phyloP scores from a whole-genome alignment of 2,888 invertebrate genomes.

The Caenorhabditis japonica region DNA sequence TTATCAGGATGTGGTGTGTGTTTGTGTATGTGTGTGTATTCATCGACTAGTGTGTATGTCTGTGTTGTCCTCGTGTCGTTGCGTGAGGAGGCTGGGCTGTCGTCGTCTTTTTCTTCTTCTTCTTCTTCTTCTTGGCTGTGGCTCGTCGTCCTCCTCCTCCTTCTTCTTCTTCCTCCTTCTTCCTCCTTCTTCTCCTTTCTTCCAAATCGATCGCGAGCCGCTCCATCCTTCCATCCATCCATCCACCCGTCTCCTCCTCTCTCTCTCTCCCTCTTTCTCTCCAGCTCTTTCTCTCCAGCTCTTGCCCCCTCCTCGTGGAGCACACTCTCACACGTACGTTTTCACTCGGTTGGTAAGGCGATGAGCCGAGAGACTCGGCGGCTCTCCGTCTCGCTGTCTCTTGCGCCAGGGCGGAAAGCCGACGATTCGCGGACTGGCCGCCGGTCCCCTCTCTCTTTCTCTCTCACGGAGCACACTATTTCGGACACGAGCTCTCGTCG shows the following conservation, averaged over 20 bases:
- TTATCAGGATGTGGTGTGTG: slow-evolving; percentile 24
- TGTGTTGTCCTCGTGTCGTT: slow-evolving; percentile 7
- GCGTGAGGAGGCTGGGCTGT: slow-evolving; percentile 19
- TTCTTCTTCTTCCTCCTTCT: slow-evolving; percentile 11
- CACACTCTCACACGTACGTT: slow-evolving; percentile 8
- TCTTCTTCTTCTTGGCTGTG: slow-evolving; percentile 3
- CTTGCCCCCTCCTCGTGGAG: too few species aligned
- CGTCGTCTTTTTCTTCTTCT: slow-evolving; percentile 16
- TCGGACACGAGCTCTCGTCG: slow-evolving; percentile 5
- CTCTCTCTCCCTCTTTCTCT: slow-evolving; percentile 6
- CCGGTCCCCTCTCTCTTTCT: slow-evolving; percentile 5
- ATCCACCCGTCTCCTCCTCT: not conserved
- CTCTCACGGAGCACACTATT: slow-evolving; percentile 25
- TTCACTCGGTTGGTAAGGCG: slow-evolving; percentile 23
- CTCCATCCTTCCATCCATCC: slow-evolving; percentile 13
- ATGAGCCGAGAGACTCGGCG: slow-evolving; percentile 5
- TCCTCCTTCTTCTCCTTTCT: slow-evolving; percentile 12
- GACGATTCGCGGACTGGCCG: slow-evolving; percentile 27
- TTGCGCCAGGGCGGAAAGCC: slow-evolving; percentile 24
- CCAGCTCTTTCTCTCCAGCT: slow-evolving; percentile 16
- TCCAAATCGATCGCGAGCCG: slow-evolving; percentile 20
- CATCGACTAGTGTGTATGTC: slow-evolving; percentile 17
- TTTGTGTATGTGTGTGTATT: too few species aligned
- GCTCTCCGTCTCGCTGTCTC: slow-evolving; percentile 9
- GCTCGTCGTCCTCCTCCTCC: not conserved